Evolutionary conservation across 2,113 vertebrate species (phyloP).

Genomic region (Origma solitaria): DNA sequence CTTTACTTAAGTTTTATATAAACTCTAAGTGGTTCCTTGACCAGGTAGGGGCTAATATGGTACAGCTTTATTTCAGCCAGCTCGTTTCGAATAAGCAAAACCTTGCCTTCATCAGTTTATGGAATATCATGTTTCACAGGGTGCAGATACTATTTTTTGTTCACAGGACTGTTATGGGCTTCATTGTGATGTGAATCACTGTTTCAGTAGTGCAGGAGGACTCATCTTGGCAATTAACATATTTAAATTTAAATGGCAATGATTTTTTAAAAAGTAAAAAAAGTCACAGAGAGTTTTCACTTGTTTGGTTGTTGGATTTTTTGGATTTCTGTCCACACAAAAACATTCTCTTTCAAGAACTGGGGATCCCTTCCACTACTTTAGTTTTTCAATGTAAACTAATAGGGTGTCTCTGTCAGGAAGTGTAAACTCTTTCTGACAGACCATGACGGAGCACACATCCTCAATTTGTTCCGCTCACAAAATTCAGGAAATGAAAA

Average conservation of each 20-base stretch:
- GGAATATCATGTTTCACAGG: not conserved
- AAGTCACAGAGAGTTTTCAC: not conserved
- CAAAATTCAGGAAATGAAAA: not conserved
- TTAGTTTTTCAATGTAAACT: not conserved
- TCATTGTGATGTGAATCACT: not conserved
- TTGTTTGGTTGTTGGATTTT: not conserved
- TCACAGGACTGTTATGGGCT: not conserved
- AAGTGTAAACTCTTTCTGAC: not conserved
- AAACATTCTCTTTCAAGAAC: not conserved
- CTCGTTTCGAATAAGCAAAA: not conserved
- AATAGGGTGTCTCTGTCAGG: not conserved
- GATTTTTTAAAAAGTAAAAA: not conserved
- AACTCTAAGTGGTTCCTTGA: not conserved
- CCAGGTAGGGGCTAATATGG: not conserved
- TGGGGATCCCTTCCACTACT: not conserved
- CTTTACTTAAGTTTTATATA: not conserved
- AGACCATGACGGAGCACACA: accelerated
- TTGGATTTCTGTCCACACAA: not conserved
- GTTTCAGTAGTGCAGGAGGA: not conserved
- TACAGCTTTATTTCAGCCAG: not conserved
- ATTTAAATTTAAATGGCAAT: not conserved
- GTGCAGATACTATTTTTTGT: not conserved
- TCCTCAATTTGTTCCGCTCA: not conserved
- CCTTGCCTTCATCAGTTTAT: not conserved
- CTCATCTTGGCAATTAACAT: not conserved